Conservation (phyloP, 2,888 invertebrate genomes). For the Eristalis arbustorum region DNA sequence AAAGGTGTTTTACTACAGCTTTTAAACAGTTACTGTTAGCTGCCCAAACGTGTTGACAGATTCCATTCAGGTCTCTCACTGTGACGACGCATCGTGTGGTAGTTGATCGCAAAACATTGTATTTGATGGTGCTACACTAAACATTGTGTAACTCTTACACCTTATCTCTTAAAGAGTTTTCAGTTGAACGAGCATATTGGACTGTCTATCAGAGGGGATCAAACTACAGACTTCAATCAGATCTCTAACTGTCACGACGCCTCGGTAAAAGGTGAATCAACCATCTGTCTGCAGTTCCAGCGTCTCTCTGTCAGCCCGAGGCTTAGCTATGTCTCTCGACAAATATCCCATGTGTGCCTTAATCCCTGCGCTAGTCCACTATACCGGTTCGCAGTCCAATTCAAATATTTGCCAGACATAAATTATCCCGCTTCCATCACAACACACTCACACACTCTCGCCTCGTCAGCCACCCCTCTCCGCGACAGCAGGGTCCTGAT, state of each 20-base stretch:
- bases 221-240: too few species aligned
- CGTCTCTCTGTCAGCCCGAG: not conserved
- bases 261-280: not conserved
- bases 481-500: slow-evolving; percentile 61
- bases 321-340: not conserved
- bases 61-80: too few species aligned
- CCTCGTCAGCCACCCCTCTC: not conserved
- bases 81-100: too few species aligned
- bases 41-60: too few species aligned
- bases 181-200: too few species aligned
- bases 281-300: not conserved
- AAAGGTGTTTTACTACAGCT: too few species aligned
- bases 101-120: too few species aligned
- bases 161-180: too few species aligned
- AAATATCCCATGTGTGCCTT: not conserved
- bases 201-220: too few species aligned
- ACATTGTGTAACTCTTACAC: too few species aligned
- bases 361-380: not conserved
- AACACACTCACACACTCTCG: not conserved
- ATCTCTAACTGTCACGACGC: not conserved
- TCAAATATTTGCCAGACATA: slow-evolving; percentile 16
- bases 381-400: not conserved
- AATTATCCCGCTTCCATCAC: slow-evolving; percentile 46
- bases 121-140: too few species aligned
- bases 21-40: too few species aligned